These are phyloP conservation scores for Penelope pileata DNA, from an alignment of 2,113 vertebrate genomes.

Conservation along the genomic window DNA sequence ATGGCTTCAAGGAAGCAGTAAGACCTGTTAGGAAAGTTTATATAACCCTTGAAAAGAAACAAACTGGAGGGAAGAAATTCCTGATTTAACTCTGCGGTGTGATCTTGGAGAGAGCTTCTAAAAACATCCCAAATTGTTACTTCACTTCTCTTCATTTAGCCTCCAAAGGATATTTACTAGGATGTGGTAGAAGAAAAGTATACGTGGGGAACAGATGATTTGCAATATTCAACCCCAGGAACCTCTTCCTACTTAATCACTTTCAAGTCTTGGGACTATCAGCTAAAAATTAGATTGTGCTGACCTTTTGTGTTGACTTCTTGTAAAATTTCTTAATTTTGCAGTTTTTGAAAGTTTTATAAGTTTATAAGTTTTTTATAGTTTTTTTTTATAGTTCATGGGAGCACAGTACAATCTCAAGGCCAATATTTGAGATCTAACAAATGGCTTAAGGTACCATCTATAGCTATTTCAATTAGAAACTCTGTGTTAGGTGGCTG, in stretches of 20 bases:
- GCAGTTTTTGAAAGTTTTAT: neutral
- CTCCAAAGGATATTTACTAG: neutral
- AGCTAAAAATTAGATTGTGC: neutral
- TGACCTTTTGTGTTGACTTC: neutral
- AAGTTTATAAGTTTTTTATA: too few species aligned
- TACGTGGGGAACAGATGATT: neutral
- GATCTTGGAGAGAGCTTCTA: neutral
- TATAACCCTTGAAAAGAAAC: neutral
- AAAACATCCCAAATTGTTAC: neutral
- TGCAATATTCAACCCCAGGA: neutral
- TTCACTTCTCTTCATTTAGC: neutral
- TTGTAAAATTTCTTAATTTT: neutral
- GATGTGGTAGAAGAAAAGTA: neutral
- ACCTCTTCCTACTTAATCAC: neutral
- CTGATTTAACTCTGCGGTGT: neutral
- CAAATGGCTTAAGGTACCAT: neutral
- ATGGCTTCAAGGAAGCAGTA: neutral
- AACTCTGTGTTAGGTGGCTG: neutral
- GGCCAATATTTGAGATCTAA: neutral
- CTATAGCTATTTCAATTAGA: neutral
- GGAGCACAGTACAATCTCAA: neutral
- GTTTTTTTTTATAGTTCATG: too few species aligned
- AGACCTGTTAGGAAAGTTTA: neutral
- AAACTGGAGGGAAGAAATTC: neutral
- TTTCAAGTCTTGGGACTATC: neutral